Evolutionary conservation across 2,888 invertebrate genomes (phyloP).

Genomic region (Lordiphosa fenestrarum): DNA sequence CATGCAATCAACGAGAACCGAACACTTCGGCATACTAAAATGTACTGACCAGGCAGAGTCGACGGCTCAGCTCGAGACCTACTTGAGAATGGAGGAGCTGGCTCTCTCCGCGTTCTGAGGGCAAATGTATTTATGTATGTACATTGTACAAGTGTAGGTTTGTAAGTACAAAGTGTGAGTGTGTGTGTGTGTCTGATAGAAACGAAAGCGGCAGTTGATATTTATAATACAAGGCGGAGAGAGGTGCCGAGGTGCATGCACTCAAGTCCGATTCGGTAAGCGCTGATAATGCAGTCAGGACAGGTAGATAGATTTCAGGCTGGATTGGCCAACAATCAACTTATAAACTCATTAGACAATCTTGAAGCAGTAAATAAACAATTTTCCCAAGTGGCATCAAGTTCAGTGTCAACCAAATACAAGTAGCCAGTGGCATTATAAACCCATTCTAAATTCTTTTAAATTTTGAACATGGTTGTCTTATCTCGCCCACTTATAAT

Average conservation of each 20-base stretch:
- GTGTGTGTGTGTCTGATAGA: slow-evolving; percentile 22
- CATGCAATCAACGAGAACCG: slow-evolving; percentile 17
- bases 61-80: slow-evolving; percentile 33
- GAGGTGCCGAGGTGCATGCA: not conserved
- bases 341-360: slow-evolving; percentile 2
- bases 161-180: slow-evolving; percentile 12
- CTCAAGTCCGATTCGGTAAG: slow-evolving; percentile 5
- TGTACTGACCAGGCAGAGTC: slow-evolving; percentile 27
- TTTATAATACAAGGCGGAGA: not conserved
- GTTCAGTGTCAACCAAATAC: too few species aligned
- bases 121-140: slow-evolving; percentile 3
- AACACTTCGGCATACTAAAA: slow-evolving; percentile 15
- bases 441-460: too few species aligned
- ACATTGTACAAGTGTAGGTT: slow-evolving; percentile 10
- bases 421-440: too few species aligned
- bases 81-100: slow-evolving; percentile 17
- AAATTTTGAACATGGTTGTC: too few species aligned
- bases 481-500: too few species aligned
- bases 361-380: not conserved
- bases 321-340: slow-evolving; percentile 4
- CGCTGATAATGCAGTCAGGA: not conserved
- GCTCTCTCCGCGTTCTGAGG: slow-evolving; percentile 4
- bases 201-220: slow-evolving; percentile 13
- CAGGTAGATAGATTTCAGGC: not conserved
- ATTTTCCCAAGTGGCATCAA: too few species aligned